Evolutionary conservation across 2,888 invertebrate genomes (phyloP), one percentile per base, ranked within the genome.

Genomic region (Leptopilina drosophilae): DNA sequence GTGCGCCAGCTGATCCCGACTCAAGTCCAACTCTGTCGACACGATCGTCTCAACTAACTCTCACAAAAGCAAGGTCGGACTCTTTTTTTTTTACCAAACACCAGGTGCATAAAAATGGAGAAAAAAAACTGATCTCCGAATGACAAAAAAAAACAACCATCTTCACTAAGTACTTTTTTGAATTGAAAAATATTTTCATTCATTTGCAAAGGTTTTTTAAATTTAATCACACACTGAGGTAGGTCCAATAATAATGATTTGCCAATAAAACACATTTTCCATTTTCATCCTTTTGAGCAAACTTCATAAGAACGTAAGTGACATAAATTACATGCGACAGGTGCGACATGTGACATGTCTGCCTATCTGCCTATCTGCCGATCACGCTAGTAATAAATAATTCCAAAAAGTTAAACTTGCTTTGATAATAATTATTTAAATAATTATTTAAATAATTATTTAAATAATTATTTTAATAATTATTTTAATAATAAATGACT

Each of bases 71-170:
- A 85, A 87, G 85, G 85, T 82, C 87, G 49, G 9, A 80, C 66
- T 77, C 77, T 62, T 79, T 49, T 49, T 62, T 79, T 49, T 49
- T 49, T 49, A 11, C 12, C 49, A 49, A 33, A 81, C 78, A 82
- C 86, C 87, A 87, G 87, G 84, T 87, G 87, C 84, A 82, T 85
- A 84, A 83, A 82, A 33, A 33, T 4, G 5, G 85, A 84, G 82
- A 83, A 83, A 82, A 69, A 85, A 84, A 82, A 81, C 82, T 53
- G 80, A 81, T 81, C 79, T 86, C 83, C 82, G 78, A 80, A 78
- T 64, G 80, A 56, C 79, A 83, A 83, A 83, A 85, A 82, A 83
- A 85, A 85, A 82, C 83, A 85, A 82, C n/a, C n/a, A n/a, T 78
- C 42, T 77, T 77, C 65, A 49, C 46, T 12, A 6, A 64, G 42